Evolutionary conservation across 2,888 invertebrate genomes (phyloP).

Genomic region (Eulithis testata): DNA sequence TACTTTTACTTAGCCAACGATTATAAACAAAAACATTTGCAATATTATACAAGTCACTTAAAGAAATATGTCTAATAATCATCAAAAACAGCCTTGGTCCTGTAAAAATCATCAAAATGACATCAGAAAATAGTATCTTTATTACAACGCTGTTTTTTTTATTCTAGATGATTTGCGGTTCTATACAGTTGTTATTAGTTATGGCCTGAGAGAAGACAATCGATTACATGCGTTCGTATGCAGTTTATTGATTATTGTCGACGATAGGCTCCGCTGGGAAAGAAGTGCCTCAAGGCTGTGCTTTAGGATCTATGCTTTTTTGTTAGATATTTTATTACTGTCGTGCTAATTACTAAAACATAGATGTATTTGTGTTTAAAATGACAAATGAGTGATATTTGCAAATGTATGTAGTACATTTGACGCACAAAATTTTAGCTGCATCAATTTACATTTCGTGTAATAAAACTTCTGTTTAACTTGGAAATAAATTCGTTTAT

Average conservation of each 20-base stretch:
- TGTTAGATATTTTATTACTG: constrained; percentile 37
- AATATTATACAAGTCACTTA: no score
- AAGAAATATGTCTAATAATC: no score
- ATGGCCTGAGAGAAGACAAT: constrained; percentile 71
- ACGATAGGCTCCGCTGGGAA: constrained; percentile 71
- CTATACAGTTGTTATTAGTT: constrained; percentile 8
- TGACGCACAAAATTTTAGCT: background rate
- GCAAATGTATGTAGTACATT: background rate
- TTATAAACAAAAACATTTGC: no score
- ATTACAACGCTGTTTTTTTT: no score
- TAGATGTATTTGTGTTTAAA: constrained; percentile 3
- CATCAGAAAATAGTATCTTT: no score
- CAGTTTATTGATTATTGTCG: constrained; percentile 81
- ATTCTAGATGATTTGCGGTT: constrained; percentile 10
- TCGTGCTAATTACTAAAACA: constrained; percentile 17
- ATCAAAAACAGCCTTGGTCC: no score
- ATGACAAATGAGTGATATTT: background rate
- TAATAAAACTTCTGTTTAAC: no score
- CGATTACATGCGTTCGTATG: constrained; percentile 76
- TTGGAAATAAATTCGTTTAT: no score
- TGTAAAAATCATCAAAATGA: no score
- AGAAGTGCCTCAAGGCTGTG: constrained; percentile 63
- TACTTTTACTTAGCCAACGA: no score
- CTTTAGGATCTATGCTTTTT: constrained; percentile 42
- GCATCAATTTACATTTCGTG: no score